Base-by-base conservation (phyloP, 1,140 invertebrate species). In the Drosophila paulistorum region DNA sequence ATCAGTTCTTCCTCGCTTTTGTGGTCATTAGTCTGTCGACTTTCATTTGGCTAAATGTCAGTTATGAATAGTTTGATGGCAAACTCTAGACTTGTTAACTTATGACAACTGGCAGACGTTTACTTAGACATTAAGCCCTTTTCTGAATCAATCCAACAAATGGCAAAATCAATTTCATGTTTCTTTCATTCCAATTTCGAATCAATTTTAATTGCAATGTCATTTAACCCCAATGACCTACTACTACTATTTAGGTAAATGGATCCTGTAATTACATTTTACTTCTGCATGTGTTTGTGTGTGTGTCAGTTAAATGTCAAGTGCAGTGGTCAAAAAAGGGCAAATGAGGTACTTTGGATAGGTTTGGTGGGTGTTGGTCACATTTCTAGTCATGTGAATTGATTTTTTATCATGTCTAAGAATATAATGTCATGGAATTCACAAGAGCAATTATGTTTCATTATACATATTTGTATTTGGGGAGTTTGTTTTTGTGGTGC, bases 241-340 rank as follows among this genome's bases (percentile, higher is more conserved):
- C 37, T 63, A 35, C 41, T 51, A 59, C 51, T 17, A 30, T 30
- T 30, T 30, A 20, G 60, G 57, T 30, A 48, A 68, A 61, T 20
- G 42, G 48, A 30, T 23, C 26, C 65, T 66, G 67, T 81, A 85
- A 85, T 85, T 86, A 86, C 78, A 78, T 62, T 78, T 81, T 58
- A 81, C 55, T 20, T 23, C 20, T 51, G 9, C 1, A 3, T 70
- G 66, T 61, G 30, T 61, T 7, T 51, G 35, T 57, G 70, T 35
- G 23, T 54, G 54, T 77, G 76, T 77, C 83, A 77, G 57, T 79
- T 87, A 82, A 86, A 87, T 86, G 82, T 82, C 79, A 82, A 86
- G 61, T 87, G 76, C 81, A 84, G 39, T 75, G 45, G 51, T 73
- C 37, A 23, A 55, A 48, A 48, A 41, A 35, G 55, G 55, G 39